Conservation (phyloP, 2,113 vertebrate species). For the Hippocampus comes region DNA sequence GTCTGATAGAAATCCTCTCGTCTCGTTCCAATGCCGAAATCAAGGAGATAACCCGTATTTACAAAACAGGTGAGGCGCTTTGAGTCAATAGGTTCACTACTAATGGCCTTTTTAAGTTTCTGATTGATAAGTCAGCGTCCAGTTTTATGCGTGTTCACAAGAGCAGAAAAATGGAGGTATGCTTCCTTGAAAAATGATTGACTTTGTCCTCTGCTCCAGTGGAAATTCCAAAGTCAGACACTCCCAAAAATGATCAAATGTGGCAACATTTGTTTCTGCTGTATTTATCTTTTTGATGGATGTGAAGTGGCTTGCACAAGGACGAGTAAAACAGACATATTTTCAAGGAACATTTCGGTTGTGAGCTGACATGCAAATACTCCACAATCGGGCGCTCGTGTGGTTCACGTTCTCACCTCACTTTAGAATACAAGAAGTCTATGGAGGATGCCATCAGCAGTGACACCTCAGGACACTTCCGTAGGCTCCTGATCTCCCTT, state of each 20-base stretch:
- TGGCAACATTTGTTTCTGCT: not conserved
- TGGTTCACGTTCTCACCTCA: slow-evolving; percentile 11
- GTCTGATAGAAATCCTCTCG: slow-evolving; percentile 93
- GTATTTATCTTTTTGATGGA: not conserved
- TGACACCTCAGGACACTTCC: slow-evolving; percentile 95
- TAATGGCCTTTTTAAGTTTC: not conserved
- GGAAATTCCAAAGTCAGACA: not conserved
- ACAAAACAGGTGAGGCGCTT: slow-evolving; percentile 81
- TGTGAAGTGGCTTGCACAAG: not conserved
- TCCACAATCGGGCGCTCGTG: not conserved
- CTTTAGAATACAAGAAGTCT: slow-evolving; percentile 86
- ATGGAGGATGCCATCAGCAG: slow-evolving; percentile 89
- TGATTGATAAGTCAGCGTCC: not conserved
- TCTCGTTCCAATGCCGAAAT: slow-evolving; percentile 90
- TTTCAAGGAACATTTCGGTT: not conserved
- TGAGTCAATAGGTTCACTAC: not conserved
- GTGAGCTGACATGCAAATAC: not conserved
- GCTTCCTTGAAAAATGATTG: not conserved
- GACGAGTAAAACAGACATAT: not conserved
- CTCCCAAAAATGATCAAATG: not conserved
- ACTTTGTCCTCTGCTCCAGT: not conserved
- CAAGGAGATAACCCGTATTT: slow-evolving; percentile 80
- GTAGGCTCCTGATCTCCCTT: slow-evolving; percentile 89
- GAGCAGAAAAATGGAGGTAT: not conserved
- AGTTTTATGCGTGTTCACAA: not conserved